Percentiles rank a stretch among this genome's conserved stretches.
These are phyloP conservation scores for Chrysaora quinquecirrha DNA, from an alignment of 30 jellyfish, hydroid and myxozoan genomes.

Conservation along the genomic window DNA sequence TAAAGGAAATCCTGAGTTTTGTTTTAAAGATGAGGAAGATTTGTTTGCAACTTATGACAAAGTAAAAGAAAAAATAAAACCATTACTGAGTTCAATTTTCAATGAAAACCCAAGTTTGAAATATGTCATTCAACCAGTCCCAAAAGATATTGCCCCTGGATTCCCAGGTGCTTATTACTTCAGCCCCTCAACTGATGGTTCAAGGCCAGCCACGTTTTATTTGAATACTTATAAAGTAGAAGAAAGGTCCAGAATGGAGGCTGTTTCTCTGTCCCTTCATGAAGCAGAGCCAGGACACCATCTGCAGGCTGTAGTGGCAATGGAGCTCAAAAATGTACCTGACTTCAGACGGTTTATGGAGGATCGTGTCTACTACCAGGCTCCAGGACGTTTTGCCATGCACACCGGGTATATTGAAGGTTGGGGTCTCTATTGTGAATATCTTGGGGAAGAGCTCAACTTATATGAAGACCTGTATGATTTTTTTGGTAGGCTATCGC, in stretches of 20 bases:
- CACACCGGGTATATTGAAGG: constrained; percentile 90
- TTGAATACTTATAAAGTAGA: constrained; percentile 79
- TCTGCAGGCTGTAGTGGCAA: constrained; percentile 70
- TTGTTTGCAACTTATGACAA: constrained; percentile 60
- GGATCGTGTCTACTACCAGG: constrained; percentile 74
- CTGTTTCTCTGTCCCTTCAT: constrained; percentile 86
- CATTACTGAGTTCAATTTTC: constrained; percentile 41
- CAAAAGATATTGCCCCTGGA: constrained; percentile 82
- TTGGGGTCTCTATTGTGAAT: constrained; percentile 96
- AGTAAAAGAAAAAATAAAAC: constrained; percentile 40
- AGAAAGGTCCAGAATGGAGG: constrained; percentile 67
- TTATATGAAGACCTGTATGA: constrained; percentile 78
- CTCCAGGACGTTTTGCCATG: constrained; percentile 92
- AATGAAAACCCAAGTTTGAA: constrained; percentile 48
- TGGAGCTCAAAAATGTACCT: constrained; percentile 65
- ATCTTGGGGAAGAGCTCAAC: constrained; percentile 89
- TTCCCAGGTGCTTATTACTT: constrained; percentile 94
- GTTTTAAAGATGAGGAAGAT: constrained; percentile 63
- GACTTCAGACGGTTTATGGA: constrained; percentile 82
- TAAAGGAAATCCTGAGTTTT: constrained; percentile 67
- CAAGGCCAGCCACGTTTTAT: constrained; percentile 92
- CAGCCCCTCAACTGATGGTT: constrained; percentile 82
- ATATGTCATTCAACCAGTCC: constrained; percentile 70
- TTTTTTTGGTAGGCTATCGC: constrained; percentile 86
- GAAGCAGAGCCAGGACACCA: constrained; percentile 99